Evolutionary conservation across 2,797 vertebrate species (phyloP).

Genomic region (Moxostoma hubbsi): DNA sequence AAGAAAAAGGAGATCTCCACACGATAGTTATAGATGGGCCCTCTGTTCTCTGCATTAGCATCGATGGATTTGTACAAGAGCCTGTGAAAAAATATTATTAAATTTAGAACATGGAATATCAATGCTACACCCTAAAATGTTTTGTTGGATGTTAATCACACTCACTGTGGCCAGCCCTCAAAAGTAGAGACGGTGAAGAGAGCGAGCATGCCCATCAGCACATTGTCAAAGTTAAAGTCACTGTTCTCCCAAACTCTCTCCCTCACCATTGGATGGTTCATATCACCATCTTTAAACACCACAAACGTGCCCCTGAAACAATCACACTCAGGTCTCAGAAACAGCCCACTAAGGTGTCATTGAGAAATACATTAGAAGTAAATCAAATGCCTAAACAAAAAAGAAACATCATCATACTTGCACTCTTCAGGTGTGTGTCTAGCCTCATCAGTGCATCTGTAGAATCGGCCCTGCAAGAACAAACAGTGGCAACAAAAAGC

Average conservation of each 20-base stretch:
- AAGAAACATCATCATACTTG: conserved; percentile 79
- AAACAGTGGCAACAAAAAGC: not conserved
- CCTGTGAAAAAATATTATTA: conserved; percentile 36
- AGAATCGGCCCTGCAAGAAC: conserved; percentile 90
- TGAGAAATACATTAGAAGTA: not conserved
- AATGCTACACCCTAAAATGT: not conserved
- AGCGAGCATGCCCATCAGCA: conserved; percentile 96
- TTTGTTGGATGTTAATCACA: conserved; percentile 30
- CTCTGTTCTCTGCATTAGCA: conserved; percentile 88
- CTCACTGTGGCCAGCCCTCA: conserved; percentile 98
- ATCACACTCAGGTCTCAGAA: conserved; percentile 26
- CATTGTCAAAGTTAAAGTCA: conserved; percentile 98
- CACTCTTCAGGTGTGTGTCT: conserved; percentile 94
- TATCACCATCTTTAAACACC: conserved; percentile 95
- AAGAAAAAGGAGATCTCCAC: conserved; percentile 99
- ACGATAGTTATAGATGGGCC: conserved; percentile 96
- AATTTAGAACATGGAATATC: no score
- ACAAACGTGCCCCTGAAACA: conserved; percentile 91
- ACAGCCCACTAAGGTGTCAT: not conserved
- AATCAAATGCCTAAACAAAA: not conserved
- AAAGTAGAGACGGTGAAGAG: conserved; percentile 98
- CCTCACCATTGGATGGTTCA: conserved; percentile 90
- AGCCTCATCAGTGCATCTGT: conserved; percentile 95
- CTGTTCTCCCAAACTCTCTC: conserved; percentile 94
- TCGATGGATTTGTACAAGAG: conserved; percentile 92